A percentile compares a stretch with the other conserved stretches of the same genome.
These are phyloP conservation scores for Dexiosoma caninum DNA, from an alignment of 2,888 invertebrate species.

Conservation along the genomic window DNA sequence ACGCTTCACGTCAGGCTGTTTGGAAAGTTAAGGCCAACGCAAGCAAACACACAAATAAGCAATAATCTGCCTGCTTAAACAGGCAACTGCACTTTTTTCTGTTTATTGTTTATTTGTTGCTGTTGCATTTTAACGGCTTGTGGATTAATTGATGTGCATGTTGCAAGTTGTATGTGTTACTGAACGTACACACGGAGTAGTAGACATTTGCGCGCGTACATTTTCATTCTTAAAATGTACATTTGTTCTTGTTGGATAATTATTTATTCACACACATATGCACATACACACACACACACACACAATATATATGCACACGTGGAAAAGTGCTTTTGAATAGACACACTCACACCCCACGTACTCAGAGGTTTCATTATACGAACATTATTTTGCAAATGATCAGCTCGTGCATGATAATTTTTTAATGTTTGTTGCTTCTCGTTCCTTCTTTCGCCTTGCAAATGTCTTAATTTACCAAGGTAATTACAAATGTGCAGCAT, in stretches of 20 bases:
- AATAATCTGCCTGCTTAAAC: constrained; percentile 18
- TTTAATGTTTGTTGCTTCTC: constrained; percentile 5
- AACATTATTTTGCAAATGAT: constrained; percentile 32
- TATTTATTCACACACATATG: constrained; percentile 20
- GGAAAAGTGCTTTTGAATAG: too few relatives aligned
- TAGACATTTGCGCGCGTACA: constrained; percentile 16
- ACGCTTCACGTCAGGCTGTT: constrained; percentile 18
- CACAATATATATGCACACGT: too few relatives aligned
- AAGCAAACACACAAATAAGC: neutral
- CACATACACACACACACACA: neutral
- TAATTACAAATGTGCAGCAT: neutral
- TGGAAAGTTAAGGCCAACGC: neutral
- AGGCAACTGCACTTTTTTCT: constrained; percentile 21
- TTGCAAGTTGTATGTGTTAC: constrained; percentile 22
- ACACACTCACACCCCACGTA: neutral
- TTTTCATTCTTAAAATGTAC: constrained; percentile 17
- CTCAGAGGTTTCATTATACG: constrained; percentile 12
- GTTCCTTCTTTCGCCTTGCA: neutral
- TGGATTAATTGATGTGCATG: constrained; percentile 58
- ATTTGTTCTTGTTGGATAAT: constrained; percentile 33
- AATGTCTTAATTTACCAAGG: neutral
- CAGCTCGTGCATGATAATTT: constrained; percentile 16
- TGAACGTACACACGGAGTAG: neutral
- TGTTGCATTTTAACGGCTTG: constrained; percentile 38
- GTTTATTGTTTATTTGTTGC: neutral